Evolutionary conservation across 2,797 vertebrate species (phyloP).

Genomic region (Eulemur mongoz): DNA sequence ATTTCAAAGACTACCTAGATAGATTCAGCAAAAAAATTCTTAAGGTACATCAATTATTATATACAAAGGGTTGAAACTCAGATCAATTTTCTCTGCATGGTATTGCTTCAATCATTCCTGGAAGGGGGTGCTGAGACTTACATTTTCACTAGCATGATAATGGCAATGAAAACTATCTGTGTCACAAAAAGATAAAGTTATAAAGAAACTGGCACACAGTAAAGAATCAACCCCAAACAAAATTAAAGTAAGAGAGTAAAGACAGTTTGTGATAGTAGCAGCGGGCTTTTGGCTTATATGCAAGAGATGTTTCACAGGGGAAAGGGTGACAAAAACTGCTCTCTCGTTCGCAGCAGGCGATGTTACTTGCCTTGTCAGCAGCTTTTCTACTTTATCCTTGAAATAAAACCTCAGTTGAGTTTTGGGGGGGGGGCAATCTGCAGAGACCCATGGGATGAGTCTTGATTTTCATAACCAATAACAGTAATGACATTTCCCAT

Average conservation of each 20-base stretch:
- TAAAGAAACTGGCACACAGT: background rate
- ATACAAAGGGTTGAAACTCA: background rate
- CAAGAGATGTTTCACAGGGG: background rate
- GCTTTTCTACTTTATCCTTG: background rate
- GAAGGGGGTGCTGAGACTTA: background rate
- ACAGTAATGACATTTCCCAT: background rate
- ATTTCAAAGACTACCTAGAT: background rate
- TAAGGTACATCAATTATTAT: background rate
- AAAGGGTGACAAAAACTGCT: background rate
- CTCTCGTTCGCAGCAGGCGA: background rate
- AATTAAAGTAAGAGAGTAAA: background rate
- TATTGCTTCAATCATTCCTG: background rate
- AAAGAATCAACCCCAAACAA: background rate
- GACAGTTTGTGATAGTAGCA: background rate
- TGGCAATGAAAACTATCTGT: background rate
- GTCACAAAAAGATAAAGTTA: background rate
- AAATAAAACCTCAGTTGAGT: background rate
- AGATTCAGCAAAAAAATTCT: background rate
- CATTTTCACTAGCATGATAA: background rate
- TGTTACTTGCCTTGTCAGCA: background rate
- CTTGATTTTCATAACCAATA: background rate
- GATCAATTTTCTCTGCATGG: background rate
- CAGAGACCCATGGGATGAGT: background rate
- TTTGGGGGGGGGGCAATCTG: background rate
- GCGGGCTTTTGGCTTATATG: background rate